Conservation (phyloP, 2,797 vertebrate genomes). For the Tenualosa ilisha region DNA sequence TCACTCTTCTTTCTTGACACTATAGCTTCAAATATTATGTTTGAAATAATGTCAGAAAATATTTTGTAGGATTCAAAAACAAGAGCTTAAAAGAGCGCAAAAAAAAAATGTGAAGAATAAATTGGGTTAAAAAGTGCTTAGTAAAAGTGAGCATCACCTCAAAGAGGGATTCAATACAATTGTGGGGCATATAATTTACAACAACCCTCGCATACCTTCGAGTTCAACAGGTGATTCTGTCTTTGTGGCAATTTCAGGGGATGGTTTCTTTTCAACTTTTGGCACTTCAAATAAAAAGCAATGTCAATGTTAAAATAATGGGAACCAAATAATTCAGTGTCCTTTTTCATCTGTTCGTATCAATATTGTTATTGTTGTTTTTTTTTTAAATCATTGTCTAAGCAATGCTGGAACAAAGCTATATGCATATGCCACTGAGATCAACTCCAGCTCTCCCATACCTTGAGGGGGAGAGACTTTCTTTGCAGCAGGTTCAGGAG, state of each 20-base stretch:
- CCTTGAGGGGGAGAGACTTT: slow-evolving; percentile 74
- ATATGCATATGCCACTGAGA: not conserved
- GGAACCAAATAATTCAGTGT: not conserved
- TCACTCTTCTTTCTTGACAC: slow-evolving; percentile 72
- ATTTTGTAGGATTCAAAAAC: not conserved
- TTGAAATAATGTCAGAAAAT: not conserved
- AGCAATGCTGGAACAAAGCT: not conserved
- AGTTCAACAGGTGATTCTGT: slow-evolving; percentile 63
- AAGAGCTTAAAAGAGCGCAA: not conserved
- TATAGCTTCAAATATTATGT: slow-evolving; percentile 72
- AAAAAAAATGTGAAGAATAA: not conserved
- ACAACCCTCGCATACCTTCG: slow-evolving; percentile 68
- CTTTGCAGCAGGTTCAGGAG: slow-evolving; percentile 52
- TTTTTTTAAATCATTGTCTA: not conserved
- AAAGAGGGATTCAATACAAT: not conserved
- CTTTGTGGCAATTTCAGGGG: slow-evolving; percentile 52
- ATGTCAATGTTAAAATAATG: not conserved
- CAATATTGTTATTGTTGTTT: not conserved
- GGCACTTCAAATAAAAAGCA: slow-evolving; percentile 39
- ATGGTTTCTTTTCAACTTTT: slow-evolving; percentile 61
- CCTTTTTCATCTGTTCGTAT: not conserved
- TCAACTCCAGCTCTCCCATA: slow-evolving; percentile 50
- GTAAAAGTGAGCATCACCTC: not conserved
- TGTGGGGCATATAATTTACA: not conserved
- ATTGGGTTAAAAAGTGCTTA: not conserved